phyloP scores from a whole-genome alignment of 2,888 invertebrate species.

The Pycnomerus fuliginosus region DNA sequence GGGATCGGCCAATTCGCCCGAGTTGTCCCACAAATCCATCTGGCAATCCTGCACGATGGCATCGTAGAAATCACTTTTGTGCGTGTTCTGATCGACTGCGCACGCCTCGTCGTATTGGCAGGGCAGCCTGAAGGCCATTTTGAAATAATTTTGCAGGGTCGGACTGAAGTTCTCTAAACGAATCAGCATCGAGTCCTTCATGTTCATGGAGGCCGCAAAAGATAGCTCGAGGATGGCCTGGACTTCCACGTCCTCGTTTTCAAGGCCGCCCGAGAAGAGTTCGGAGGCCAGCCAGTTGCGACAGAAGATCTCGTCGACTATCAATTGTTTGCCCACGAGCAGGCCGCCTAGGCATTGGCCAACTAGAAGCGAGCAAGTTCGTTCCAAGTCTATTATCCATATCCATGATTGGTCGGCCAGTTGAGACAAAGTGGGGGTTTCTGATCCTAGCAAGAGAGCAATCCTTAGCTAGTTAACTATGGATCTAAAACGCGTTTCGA shows the following conservation, averaged over 20 bases:
- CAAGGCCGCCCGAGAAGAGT: conserved; percentile 48
- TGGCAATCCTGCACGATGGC: conserved; percentile 50
- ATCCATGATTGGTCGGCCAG: conserved; percentile 54
- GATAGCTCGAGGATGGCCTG: conserved; percentile 32
- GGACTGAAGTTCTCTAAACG: conserved; percentile 34
- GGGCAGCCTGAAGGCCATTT: conserved; percentile 44
- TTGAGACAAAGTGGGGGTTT: conserved; percentile 55
- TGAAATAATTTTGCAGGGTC: conserved; percentile 38
- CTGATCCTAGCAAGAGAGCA: conserved; percentile 52
- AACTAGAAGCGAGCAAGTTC: conserved; percentile 60
- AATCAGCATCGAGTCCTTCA: conserved; percentile 27
- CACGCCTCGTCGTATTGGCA: conserved; percentile 48
- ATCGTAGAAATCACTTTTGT: conserved; percentile 39
- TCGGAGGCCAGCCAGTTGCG: conserved; percentile 53
- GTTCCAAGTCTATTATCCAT: conserved; percentile 63
- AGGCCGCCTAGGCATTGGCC: conserved; percentile 61
- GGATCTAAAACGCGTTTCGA: too few relatives aligned
- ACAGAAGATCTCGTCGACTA: conserved; percentile 51
- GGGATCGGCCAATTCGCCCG: conserved; percentile 52
- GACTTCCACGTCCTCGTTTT: conserved; percentile 31
- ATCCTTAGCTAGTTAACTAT: too few relatives aligned
- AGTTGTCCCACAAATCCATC: conserved; percentile 55
- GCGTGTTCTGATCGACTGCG: conserved; percentile 25
- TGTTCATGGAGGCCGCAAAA: conserved; percentile 25
- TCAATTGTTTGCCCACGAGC: conserved; percentile 55